Evolutionary conservation across 1,140 invertebrate genomes (phyloP).

Genomic region (Euura saliciscinereae): DNA sequence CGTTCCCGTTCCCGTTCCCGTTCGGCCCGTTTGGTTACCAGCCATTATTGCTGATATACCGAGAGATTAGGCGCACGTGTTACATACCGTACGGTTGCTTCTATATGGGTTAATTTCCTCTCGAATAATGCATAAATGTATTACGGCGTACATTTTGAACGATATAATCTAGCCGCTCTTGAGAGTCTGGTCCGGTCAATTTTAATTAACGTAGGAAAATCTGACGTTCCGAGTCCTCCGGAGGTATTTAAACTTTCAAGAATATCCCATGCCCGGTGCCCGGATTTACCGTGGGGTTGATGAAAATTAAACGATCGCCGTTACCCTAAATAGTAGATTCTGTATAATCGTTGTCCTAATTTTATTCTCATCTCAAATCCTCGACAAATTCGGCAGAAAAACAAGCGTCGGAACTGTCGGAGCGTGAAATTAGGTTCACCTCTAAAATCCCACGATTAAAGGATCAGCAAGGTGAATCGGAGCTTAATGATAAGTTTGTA

Average conservation of each 20-base stretch:
- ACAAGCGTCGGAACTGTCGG: neutral
- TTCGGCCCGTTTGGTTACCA: neutral
- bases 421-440: neutral
- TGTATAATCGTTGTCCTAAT: no score
- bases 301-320: no score
- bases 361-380: no score
- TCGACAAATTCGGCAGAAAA: no score
- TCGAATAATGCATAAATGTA: slow-evolving; percentile 3
- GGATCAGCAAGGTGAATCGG: no score
- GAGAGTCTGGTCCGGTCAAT: neutral
- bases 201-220: neutral
- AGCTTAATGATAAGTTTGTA: no score
- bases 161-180: neutral
- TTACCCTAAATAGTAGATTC: no score
- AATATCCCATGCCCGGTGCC: no score
- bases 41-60: neutral
- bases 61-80: neutral
- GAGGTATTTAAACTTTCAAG: no score
- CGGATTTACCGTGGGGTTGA: no score
- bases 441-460: neutral
- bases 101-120: neutral
- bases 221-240: neutral
- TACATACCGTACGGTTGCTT: neutral
- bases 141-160: neutral
- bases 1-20: neutral